Percentiles rank a stretch among this genome's conserved stretches.
phyloP scores from a whole-genome alignment of 2,113 vertebrate genomes.

The Campylomormyrus numenius region DNA sequence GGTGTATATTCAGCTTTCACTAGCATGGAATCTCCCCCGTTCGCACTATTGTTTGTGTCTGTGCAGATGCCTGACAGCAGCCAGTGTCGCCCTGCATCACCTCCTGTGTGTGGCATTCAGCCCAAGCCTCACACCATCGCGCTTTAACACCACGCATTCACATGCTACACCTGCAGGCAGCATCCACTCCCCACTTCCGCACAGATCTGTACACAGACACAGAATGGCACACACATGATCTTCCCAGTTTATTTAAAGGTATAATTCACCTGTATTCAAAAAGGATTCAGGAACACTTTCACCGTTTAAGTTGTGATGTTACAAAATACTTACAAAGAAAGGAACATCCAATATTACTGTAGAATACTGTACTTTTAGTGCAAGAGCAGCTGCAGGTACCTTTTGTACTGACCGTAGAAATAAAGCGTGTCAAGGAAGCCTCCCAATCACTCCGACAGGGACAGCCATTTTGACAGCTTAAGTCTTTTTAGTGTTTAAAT shows the following conservation, averaged over 20 bases:
- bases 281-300: constrained; percentile 18
- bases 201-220: constrained; percentile 1
- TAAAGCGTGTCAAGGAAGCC: constrained; percentile 1
- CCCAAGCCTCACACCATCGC: neutral
- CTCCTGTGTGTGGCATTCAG: neutral
- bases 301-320: constrained; percentile 18
- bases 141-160: neutral
- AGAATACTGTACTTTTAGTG: constrained; percentile 40
- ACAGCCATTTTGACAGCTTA: constrained; percentile 5
- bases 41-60: neutral
- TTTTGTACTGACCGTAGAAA: constrained; percentile 16
- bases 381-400: constrained; percentile 26
- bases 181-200: neutral
- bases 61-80: neutral
- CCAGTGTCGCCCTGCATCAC: neutral
- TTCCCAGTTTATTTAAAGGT: constrained; percentile 16
- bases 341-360: constrained; percentile 17
- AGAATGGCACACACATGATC: neutral
- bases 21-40: constrained; percentile 25
- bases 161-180: neutral
- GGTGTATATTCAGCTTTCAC: constrained; percentile 88
- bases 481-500: constrained; percentile 44
- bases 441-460: neutral
- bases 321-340: constrained; percentile 21
- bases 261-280: constrained; percentile 19